Evolutionary conservation across 2,113 vertebrate genomes (phyloP).

Genomic region (Diadophis punctatus): DNA sequence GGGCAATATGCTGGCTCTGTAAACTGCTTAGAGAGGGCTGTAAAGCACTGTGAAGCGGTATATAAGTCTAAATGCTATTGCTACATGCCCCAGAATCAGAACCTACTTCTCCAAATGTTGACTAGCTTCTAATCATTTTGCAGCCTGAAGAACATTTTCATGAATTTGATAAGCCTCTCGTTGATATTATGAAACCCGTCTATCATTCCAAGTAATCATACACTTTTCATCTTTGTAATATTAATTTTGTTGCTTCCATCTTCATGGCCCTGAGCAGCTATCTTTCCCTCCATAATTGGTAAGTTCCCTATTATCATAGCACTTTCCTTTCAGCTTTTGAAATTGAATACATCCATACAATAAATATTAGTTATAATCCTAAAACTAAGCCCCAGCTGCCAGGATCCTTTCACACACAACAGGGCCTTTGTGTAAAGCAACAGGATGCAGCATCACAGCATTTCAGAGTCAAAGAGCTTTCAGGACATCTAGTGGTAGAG

Average conservation of each 20-base stretch:
- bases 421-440: conserved; percentile 15
- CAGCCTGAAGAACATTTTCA: conserved; percentile 23
- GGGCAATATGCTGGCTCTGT: no score
- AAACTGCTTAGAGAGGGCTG: no score
- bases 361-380: conserved; percentile 39
- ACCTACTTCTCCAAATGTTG: conserved; percentile 7
- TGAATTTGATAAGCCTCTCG: conserved; percentile 19
- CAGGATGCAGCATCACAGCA: background rate
- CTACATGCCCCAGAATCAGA: background rate
- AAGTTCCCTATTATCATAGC: conserved; percentile 37
- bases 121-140: background rate
- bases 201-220: conserved; percentile 39
- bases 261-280: conserved; percentile 14
- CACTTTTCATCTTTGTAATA: conserved; percentile 50
- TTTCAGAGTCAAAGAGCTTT: conserved; percentile 37
- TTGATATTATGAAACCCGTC: conserved; percentile 16
- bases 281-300: conserved; percentile 39
- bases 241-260: conserved; percentile 47
- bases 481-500: conserved; percentile 55
- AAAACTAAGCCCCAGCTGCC: conserved; percentile 31
- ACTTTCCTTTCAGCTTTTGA: conserved; percentile 33
- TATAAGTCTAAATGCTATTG: no score
- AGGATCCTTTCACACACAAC: conserved; percentile 13
- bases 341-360: conserved; percentile 44
- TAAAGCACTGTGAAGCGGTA: no score